phyloP scores from a whole-genome alignment of 2,113 vertebrate species.

The Lepus timidus region DNA sequence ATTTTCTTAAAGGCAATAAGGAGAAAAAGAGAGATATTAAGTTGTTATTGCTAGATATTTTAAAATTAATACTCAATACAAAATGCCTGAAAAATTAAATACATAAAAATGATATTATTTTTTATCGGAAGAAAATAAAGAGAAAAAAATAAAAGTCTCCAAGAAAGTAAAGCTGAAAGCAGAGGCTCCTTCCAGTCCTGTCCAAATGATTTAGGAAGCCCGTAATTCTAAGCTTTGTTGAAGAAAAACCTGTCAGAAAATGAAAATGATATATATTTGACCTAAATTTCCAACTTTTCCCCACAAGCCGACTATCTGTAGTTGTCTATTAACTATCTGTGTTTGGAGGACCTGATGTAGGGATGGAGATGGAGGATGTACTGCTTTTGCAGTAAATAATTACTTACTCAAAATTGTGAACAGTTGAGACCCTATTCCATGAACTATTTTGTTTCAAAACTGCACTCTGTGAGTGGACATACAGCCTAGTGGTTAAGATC shows the following conservation, averaged over 20 bases:
- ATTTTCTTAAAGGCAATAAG: not conserved
- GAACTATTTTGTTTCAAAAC: not conserved
- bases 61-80: not conserved
- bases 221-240: not conserved
- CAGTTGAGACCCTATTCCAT: not conserved
- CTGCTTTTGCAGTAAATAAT: not conserved
- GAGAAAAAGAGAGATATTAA: not conserved
- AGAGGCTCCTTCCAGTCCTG: not conserved
- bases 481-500: too few species aligned
- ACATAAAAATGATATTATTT: not conserved
- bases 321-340: not conserved
- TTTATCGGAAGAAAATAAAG: not conserved
- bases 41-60: not conserved
- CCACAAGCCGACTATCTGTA: not conserved
- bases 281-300: not conserved
- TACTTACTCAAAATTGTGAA: not conserved
- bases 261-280: not conserved
- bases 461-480: not conserved
- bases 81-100: not conserved
- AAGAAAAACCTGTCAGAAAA: not conserved
- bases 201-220: not conserved
- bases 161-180: not conserved
- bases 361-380: not conserved
- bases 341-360: not conserved
- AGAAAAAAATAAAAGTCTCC: not conserved